Evolutionary conservation across 2,797 vertebrate genomes (phyloP).

Genomic region (Chaetophractus vellerosus): DNA sequence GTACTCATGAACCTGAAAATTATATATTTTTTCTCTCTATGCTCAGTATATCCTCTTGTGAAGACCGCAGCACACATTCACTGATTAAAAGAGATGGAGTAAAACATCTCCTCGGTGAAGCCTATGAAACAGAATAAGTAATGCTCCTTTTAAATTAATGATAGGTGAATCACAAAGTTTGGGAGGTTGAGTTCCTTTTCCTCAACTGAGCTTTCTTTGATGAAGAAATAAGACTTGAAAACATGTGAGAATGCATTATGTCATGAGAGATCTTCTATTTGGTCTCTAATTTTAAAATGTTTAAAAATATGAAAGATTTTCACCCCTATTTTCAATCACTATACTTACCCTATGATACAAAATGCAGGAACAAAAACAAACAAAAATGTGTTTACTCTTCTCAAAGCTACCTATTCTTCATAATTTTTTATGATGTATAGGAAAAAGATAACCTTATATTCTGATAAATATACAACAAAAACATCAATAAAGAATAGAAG

Average conservation of each 20-base stretch:
- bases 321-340: neutral
- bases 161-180: slow-evolving; percentile 79
- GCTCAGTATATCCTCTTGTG: slow-evolving; percentile 51
- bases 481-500: neutral
- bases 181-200: slow-evolving; percentile 72
- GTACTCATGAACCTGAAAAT: slow-evolving; percentile 65
- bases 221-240: slow-evolving; percentile 74
- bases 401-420: neutral
- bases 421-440: neutral
- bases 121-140: slow-evolving; percentile 82
- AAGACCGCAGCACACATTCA: slow-evolving; percentile 49
- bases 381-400: neutral
- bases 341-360: neutral
- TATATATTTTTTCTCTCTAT: slow-evolving; percentile 56
- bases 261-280: slow-evolving; percentile 64
- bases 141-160: slow-evolving; percentile 82
- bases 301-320: slow-evolving; percentile 55
- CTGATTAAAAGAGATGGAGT: slow-evolving; percentile 76
- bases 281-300: slow-evolving; percentile 61
- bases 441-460: neutral
- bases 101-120: slow-evolving; percentile 62
- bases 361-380: neutral
- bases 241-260: slow-evolving; percentile 55
- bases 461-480: neutral
- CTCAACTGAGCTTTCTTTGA: slow-evolving; percentile 80